Conservation (phyloP, 92 coral and sea anemone genomes). For the Bergia sp. region DNA sequence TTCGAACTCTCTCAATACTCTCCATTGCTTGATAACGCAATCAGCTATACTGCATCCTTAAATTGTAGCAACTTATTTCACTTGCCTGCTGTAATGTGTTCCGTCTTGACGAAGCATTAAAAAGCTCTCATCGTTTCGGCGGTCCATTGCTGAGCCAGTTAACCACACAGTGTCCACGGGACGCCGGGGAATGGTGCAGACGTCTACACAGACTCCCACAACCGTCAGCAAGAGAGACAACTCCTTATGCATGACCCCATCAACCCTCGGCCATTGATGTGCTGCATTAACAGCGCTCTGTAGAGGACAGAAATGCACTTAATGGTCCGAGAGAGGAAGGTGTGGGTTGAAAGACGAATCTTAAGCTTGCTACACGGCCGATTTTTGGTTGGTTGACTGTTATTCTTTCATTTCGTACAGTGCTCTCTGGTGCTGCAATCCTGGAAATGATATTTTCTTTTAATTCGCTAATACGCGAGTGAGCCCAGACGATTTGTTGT, state of each 20-base stretch:
- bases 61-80: neutral
- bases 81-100: conserved; percentile 9
- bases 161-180: neutral
- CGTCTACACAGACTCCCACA: conserved; percentile 27
- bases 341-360: too few species aligned
- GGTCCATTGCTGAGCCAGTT: neutral
- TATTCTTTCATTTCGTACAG: too few species aligned
- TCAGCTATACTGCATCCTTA: neutral
- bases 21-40: too few species aligned
- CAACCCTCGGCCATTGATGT: conserved; percentile 4
- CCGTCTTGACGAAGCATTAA: neutral
- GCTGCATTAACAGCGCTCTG: conserved; percentile 27
- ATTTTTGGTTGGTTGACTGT: too few species aligned
- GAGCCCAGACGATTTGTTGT: too few species aligned
- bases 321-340: neutral
- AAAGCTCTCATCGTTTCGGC: neutral
- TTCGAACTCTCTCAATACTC: too few species aligned
- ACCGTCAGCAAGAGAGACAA: conserved; percentile 38
- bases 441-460: too few species aligned
- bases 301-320: neutral
- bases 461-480: too few species aligned
- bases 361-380: too few species aligned
- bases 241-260: conserved; percentile 52
- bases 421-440: too few species aligned
- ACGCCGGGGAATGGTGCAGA: neutral